Evolutionary conservation across 2,888 invertebrate genomes (phyloP).

Genomic region (Celastrina argiolus): DNA sequence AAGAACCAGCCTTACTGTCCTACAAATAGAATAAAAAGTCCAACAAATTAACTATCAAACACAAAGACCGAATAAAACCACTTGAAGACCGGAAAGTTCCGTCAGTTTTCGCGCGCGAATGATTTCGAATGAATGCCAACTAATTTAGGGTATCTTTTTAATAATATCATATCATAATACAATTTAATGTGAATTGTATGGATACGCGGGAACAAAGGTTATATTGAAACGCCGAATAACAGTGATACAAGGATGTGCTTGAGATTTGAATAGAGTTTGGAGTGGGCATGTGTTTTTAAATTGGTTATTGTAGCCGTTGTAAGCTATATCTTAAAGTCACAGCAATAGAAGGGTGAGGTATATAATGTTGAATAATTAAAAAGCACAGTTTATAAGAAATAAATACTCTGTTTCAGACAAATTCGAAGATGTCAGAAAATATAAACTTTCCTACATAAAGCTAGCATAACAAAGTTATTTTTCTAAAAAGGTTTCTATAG

Average conservation of each 20-base stretch:
- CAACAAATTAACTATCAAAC: slow-evolving; percentile 25
- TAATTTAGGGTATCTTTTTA: slow-evolving; percentile 70
- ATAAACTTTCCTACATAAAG: too few relatives aligned
- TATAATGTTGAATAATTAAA: not conserved
- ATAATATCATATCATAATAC: slow-evolving; percentile 64
- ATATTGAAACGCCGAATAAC: slow-evolving; percentile 35
- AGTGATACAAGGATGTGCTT: slow-evolving; percentile 40
- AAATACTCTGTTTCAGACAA: too few relatives aligned
- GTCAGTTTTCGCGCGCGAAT: slow-evolving; percentile 66
- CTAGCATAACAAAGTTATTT: too few relatives aligned
- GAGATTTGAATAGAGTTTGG: slow-evolving; percentile 36
- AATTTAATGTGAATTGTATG: slow-evolving; percentile 48
- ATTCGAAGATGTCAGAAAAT: too few relatives aligned
- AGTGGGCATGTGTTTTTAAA: slow-evolving; percentile 39
- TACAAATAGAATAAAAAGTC: slow-evolving; percentile 21
- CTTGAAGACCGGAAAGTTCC: slow-evolving; percentile 72
- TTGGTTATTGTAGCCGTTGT: slow-evolving; percentile 30
- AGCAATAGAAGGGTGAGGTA: not conserved
- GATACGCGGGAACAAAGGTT: slow-evolving; percentile 42
- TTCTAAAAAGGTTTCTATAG: too few relatives aligned
- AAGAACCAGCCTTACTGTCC: slow-evolving; percentile 27
- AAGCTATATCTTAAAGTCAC: slow-evolving; percentile 27
- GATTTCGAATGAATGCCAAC: slow-evolving; percentile 47
- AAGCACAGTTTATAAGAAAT: not conserved
- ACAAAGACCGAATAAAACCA: slow-evolving; percentile 46